Conservation (phyloP, 2,888 invertebrate species). For the Campaea margaritaria region DNA sequence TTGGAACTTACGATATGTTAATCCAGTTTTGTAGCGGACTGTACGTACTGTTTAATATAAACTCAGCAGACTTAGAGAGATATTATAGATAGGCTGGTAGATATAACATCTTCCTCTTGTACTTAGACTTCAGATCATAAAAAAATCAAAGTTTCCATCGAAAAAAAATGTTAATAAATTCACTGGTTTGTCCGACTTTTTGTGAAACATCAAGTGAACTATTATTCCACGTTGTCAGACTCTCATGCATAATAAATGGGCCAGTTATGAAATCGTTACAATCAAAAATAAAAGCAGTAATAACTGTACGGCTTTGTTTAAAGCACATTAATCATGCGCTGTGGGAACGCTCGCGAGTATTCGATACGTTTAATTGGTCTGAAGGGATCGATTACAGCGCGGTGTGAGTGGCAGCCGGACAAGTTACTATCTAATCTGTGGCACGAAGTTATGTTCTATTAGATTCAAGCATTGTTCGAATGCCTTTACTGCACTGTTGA, state of each 20-base stretch:
- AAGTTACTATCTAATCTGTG: too few relatives aligned
- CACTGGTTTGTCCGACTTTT: too few relatives aligned
- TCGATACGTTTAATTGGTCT: slow-evolving; percentile 29
- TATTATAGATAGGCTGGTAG: neutral
- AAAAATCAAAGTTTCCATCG: too few relatives aligned
- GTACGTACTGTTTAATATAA: neutral
- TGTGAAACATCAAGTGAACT: too few relatives aligned
- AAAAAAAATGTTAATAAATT: too few relatives aligned
- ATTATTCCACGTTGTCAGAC: neutral
- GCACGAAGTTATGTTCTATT: slow-evolving; percentile 32
- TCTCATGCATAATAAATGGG: slow-evolving; percentile 24
- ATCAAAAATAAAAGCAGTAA: slow-evolving; percentile 21
- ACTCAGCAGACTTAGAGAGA: neutral
- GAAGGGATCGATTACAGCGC: slow-evolving; percentile 30
- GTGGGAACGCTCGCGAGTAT: slow-evolving; percentile 24
- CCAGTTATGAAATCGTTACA: slow-evolving; percentile 24
- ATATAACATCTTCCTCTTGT: neutral
- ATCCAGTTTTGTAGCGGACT: too few relatives aligned
- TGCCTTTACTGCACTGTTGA: slow-evolving; percentile 44
- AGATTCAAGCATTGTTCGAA: slow-evolving; percentile 36
- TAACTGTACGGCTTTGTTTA: slow-evolving; percentile 19
- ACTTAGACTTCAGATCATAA: too few relatives aligned
- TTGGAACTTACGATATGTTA: too few relatives aligned
- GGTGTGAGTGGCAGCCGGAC: slow-evolving; percentile 31
- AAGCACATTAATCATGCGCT: slow-evolving; percentile 26